Base-by-base conservation (phyloP, 2,888 invertebrate species). In the Dromius quadrimaculatus region DNA sequence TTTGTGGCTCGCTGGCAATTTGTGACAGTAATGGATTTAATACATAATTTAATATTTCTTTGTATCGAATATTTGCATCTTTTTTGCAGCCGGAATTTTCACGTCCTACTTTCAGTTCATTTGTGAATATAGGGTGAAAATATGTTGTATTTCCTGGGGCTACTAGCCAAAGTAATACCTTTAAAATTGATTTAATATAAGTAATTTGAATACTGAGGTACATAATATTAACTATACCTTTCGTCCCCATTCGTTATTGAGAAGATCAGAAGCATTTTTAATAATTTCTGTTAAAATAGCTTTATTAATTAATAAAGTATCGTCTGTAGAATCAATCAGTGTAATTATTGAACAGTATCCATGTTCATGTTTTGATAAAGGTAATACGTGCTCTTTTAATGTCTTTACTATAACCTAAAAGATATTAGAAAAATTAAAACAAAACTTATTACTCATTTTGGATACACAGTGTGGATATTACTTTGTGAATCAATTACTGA, bases 251-350 rank as follows among this genome's bases (percentile, higher is more conserved):
- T 93, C 92, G 79, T 91, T 90, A 36, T 85, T 84, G 0, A 90
- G 90, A 23, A 97, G 84, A 2, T 90, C 90, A 73, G 87, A 85
- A 15, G 93, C 78, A 71, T 89, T 87, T 28, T 84, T 86, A 28
- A 91, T 82, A 72, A 97, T 83, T 72, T 92, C 91, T 73, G 89
- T 84, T 8, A 93, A 84, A 41, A 94, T 86, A 0, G 91, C 88
- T 81, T 97, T 97, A 77, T 92, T 92, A 15, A 97, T 87, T 0
- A 97, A 85, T 65, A 94, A 93, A 0, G 97, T 98, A 79, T 98
- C 98, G 80, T 98, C 98, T 1, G 96, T 90, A 0, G 89, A 86
- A 80, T 98, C 97, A 74, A 97, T 89, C 73, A 97, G 85, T 0
- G 94, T 89, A 73, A 97, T 84, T 20, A 98, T 83, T 17, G 94